Conservation (phyloP, 2,113 vertebrate genomes). For the human (Homo sapiens) region DNA sequence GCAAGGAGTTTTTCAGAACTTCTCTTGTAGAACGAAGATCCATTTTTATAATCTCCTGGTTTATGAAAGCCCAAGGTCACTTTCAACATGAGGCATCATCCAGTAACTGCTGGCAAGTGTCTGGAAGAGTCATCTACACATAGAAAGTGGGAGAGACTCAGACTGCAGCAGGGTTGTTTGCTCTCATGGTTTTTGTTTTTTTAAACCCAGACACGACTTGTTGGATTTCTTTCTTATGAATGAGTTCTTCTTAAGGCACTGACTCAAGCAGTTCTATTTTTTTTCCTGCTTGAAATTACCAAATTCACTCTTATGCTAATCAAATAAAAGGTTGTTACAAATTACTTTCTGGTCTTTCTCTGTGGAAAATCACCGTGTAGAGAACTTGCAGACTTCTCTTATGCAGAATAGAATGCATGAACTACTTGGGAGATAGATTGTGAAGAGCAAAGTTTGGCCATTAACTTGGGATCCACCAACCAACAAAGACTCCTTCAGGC, state of each 20-base stretch:
- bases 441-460: not conserved
- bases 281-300: slow-evolving; percentile 77
- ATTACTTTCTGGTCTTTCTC: slow-evolving; percentile 71
- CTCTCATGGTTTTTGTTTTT: slow-evolving; percentile 40
- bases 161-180: not conserved
- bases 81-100: not conserved
- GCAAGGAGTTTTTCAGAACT: not conserved
- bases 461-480: not conserved
- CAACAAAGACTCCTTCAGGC: not conserved
- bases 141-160: not conserved
- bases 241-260: slow-evolving; percentile 74
- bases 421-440: not conserved
- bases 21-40: not conserved
- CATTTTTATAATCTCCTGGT: not conserved
- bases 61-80: not conserved
- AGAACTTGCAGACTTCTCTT: slow-evolving; percentile 42
- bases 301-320: slow-evolving; percentile 74
- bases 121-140: not conserved
- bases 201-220: slow-evolving; percentile 61
- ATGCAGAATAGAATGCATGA: slow-evolving; percentile 45
- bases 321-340: slow-evolving; percentile 74
- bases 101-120: not conserved
- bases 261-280: slow-evolving; percentile 73
- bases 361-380: slow-evolving; percentile 2
- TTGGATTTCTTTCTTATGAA: slow-evolving; percentile 75